Evolutionary conservation across 2,888 invertebrate genomes (phyloP).

Genomic region (Apodemia zela): DNA sequence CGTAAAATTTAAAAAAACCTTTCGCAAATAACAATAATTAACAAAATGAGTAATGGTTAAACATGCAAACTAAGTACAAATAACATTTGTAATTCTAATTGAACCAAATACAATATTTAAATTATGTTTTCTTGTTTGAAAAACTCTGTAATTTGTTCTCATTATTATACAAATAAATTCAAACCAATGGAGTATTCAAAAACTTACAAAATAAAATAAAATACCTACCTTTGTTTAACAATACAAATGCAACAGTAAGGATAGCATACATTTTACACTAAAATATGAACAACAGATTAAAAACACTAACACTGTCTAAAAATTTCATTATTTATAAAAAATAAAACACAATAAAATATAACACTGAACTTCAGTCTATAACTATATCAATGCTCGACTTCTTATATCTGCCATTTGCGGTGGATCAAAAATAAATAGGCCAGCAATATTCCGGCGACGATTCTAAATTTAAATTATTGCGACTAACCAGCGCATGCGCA

Average conservation of each 20-base stretch:
- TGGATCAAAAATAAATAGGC: slow-evolving; percentile 58
- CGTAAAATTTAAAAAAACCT: too few species aligned
- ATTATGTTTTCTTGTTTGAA: too few species aligned
- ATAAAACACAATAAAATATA: background rate
- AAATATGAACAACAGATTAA: background rate
- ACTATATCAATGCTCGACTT: slow-evolving; percentile 4
- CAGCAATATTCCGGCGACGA: slow-evolving; percentile 60
- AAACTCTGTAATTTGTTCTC: too few species aligned
- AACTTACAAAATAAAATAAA: background rate
- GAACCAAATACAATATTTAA: too few species aligned
- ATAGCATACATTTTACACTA: background rate
- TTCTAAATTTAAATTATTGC: slow-evolving; percentile 71
- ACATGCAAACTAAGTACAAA: too few species aligned
- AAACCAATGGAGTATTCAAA: background rate
- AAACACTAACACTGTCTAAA: background rate
- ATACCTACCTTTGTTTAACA: background rate
- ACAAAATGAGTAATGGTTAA: too few species aligned
- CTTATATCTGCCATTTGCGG: slow-evolving; percentile 51
- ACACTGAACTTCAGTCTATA: slow-evolving; percentile 15
- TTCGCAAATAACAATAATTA: too few species aligned
- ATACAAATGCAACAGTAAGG: background rate
- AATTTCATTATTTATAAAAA: background rate
- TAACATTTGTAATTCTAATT: too few species aligned
- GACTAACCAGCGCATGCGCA: slow-evolving; percentile 66
- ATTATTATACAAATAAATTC: too few species aligned